Evolutionary conservation across 2,888 invertebrate species (phyloP).

Genomic region (Watsonalla binaria): DNA sequence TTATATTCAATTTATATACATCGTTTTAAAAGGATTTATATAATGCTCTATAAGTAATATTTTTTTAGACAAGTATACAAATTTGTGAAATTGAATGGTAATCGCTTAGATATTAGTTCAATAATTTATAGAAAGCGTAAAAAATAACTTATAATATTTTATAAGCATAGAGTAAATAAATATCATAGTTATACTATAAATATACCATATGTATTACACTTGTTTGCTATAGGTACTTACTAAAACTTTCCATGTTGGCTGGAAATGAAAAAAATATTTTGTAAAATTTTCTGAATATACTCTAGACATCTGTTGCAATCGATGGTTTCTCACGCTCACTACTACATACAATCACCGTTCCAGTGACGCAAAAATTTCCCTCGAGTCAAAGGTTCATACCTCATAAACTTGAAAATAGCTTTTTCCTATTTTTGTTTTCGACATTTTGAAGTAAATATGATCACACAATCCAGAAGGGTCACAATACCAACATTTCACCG

Average conservation of each 20-base stretch:
- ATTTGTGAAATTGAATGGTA: too few relatives aligned
- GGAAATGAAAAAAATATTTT: conserved; percentile 40
- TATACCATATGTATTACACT: not conserved
- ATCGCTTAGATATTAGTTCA: too few relatives aligned
- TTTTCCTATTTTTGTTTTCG: too few relatives aligned
- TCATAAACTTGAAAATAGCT: too few relatives aligned
- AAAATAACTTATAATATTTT: too few relatives aligned
- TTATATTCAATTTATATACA: not conserved
- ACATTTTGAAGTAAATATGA: too few relatives aligned
- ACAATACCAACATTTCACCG: too few relatives aligned
- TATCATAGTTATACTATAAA: not conserved
- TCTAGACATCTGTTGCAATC: not conserved
- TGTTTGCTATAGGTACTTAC: conserved; percentile 48
- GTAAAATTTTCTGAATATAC: not conserved
- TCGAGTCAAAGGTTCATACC: too few relatives aligned
- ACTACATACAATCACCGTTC: not conserved
- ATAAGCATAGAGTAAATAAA: not conserved
- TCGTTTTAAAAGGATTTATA: not conserved
- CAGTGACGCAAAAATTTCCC: not conserved
- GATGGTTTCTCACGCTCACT: too few relatives aligned
- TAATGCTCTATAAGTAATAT: not conserved
- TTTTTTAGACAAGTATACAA: not conserved
- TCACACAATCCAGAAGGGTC: too few relatives aligned
- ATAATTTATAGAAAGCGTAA: too few relatives aligned
- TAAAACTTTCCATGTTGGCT: conserved; percentile 83